Conservation (phyloP, 2,113 vertebrate species). For the Leucopsar rothschildi region DNA sequence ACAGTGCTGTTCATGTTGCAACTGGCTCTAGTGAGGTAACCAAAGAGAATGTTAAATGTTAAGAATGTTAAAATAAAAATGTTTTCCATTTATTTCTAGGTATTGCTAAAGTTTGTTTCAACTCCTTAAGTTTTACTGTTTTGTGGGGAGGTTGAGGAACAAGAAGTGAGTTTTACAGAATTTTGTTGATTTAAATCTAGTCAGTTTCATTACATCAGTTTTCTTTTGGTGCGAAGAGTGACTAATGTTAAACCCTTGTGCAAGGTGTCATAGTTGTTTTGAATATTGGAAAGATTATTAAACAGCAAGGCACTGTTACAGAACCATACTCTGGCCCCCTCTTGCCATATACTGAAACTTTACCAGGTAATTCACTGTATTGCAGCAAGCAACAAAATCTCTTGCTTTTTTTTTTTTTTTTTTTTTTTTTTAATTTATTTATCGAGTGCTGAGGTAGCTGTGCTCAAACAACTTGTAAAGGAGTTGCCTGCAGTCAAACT, state of each 20-base stretch:
- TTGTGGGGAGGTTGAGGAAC: constrained; percentile 34
- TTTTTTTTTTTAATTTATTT: background rate
- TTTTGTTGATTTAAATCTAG: background rate
- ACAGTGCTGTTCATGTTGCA: background rate
- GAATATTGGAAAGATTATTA: background rate
- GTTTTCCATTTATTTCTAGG: background rate
- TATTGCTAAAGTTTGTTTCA: background rate
- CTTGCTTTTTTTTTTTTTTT: background rate
- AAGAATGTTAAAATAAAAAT: background rate
- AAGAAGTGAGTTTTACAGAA: background rate
- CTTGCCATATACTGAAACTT: background rate
- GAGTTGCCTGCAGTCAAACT: background rate
- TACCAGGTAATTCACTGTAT: background rate
- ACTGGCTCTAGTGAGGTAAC: background rate
- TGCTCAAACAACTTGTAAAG: background rate
- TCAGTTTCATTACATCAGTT: background rate
- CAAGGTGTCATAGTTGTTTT: background rate
- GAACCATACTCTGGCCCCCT: no score
- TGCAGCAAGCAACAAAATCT: background rate
- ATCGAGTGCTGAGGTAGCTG: background rate
- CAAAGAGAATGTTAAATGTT: background rate
- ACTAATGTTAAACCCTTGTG: background rate
- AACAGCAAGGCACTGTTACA: background rate
- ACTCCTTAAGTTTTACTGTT: constrained; percentile 18
- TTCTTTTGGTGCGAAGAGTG: background rate